Conservation (phyloP, 1,140 invertebrate species). For the Magallana angulata region DNA sequence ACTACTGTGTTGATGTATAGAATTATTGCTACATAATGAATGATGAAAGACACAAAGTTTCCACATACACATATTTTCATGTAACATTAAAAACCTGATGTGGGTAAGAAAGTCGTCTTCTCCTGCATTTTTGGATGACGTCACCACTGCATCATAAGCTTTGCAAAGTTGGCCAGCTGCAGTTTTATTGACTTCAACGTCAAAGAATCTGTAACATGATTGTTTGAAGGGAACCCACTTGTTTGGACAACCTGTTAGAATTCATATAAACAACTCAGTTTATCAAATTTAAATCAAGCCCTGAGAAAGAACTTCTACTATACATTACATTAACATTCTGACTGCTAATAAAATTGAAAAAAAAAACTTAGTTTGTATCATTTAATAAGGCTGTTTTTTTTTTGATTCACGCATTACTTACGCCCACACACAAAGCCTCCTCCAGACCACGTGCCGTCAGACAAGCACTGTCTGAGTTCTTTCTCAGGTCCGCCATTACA, state of each 20-base stretch:
- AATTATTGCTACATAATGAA: background rate
- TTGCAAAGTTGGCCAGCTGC: conserved; percentile 34
- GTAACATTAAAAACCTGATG: conserved; percentile 24
- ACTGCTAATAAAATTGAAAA: no score
- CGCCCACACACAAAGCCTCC: conserved; percentile 53
- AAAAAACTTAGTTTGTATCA: no score
- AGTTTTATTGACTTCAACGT: conserved; percentile 36
- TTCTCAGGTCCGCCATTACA: conserved; percentile 46
- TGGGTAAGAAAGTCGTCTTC: conserved; percentile 43
- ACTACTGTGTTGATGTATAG: background rate
- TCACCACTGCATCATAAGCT: conserved; percentile 10
- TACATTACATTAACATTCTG: no score
- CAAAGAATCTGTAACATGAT: conserved; percentile 49
- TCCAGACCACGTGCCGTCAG: conserved; percentile 48
- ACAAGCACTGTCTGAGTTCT: conserved; percentile 29
- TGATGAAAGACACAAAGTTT: background rate
- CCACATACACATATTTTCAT: background rate
- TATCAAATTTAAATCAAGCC: no score
- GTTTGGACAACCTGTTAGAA: conserved; percentile 47
- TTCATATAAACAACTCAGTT: no score
- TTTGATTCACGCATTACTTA: background rate
- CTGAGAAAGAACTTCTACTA: no score
- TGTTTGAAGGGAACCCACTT: conserved; percentile 46
- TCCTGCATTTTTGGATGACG: conserved; percentile 44
- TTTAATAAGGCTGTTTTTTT: no score